Percentiles rank a stretch among this genome's conserved stretches.
These are phyloP conservation scores for Phocides pigmalion DNA, from an alignment of 1,140 invertebrate genomes.

Conservation along the genomic window DNA sequence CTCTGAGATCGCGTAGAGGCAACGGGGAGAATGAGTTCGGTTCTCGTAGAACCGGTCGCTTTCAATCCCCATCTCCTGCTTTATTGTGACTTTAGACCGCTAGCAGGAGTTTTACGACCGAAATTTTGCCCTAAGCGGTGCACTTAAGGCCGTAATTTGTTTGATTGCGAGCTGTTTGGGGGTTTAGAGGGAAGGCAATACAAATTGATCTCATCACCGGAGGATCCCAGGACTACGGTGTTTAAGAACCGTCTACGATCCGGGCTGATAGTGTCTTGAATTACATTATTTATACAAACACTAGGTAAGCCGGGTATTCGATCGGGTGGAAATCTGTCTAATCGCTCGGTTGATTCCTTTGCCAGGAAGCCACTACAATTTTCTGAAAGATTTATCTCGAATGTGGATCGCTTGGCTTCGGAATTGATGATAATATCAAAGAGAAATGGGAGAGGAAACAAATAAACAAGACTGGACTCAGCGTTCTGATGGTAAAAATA, in stretches of 20 bases:
- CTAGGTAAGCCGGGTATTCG: slow-evolving; percentile 21
- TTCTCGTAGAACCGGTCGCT: slow-evolving; percentile 49
- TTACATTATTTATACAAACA: slow-evolving; percentile 43
- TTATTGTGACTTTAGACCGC: slow-evolving; percentile 60
- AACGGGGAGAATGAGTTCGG: slow-evolving; percentile 26
- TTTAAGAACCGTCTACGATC: slow-evolving; percentile 44
- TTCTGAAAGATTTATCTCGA: slow-evolving; percentile 22
- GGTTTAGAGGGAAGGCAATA: slow-evolving; percentile 60
- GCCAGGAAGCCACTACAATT: neutral
- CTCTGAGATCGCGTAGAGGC: slow-evolving; percentile 3
- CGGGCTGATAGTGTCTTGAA: slow-evolving; percentile 47
- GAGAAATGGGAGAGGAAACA: slow-evolving; percentile 1
- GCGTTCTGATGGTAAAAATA: neutral
- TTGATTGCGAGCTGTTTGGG: slow-evolving; percentile 34
- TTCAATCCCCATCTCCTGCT: slow-evolving; percentile 56
- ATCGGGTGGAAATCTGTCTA: slow-evolving; percentile 15
- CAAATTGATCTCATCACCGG: slow-evolving; percentile 71
- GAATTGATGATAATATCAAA: slow-evolving; percentile 14
- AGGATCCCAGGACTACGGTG: slow-evolving; percentile 46
- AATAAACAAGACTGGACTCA: neutral
- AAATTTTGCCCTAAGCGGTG: slow-evolving; percentile 48
- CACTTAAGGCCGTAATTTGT: slow-evolving; percentile 54
- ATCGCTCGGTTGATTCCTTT: slow-evolving; percentile 8
- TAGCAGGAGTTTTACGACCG: slow-evolving; percentile 37
- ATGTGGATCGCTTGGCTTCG: slow-evolving; percentile 8